Evolutionary conservation across 2,113 vertebrate species (phyloP), one percentile per base, ranked within the genome.

Genomic region (Harpagus bidentatus): DNA sequence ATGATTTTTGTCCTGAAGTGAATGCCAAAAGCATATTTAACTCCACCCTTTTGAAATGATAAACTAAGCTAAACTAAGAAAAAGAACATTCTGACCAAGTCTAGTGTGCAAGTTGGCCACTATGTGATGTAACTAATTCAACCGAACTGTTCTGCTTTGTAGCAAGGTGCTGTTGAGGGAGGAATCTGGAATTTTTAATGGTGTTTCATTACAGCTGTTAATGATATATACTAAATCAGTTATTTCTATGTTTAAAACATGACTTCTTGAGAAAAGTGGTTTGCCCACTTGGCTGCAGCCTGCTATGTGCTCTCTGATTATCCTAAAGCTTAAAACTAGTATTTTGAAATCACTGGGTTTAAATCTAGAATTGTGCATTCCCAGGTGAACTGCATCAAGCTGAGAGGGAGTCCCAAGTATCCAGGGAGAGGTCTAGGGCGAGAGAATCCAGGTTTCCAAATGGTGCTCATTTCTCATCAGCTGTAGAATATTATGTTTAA

Each of bases 391-490:
- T 23, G 32, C 34, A n/a, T 7, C 20, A 8, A 3, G 5, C 23
- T 19, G 32, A 43, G 66, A 22, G 16, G 22, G 21, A 4, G 29
- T 79, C 29, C 42, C 34, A 16, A 0, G 18, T 31, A 34, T 13
- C 50, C n/a, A 13, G 25, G 17, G 48, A 34, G 65, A 47, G 12
- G 17, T 29, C n/a, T 21, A 11, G 38, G 36, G 43, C 34, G 31
- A 78, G 40, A 32, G 22, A 58, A 53, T 12, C 34, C 36, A 11
- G 1, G 0, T 42, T 29, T 74, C 29, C 20, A 32, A 45, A 11
- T 8, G 22, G 10, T 42, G 18, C 42, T 73, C 0, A 1, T n/a
- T 56, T 48, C n/a, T 21, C 22, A 6, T 18, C 3, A 0, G 10
- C 18, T 47, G 22, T 16, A 20, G 52, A 59, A 36, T 40, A 13